A percentile compares a stretch with the other conserved stretches of the same genome.
phyloP scores from a whole-genome alignment of 2,888 invertebrate species.

The Eudemis profundana region DNA sequence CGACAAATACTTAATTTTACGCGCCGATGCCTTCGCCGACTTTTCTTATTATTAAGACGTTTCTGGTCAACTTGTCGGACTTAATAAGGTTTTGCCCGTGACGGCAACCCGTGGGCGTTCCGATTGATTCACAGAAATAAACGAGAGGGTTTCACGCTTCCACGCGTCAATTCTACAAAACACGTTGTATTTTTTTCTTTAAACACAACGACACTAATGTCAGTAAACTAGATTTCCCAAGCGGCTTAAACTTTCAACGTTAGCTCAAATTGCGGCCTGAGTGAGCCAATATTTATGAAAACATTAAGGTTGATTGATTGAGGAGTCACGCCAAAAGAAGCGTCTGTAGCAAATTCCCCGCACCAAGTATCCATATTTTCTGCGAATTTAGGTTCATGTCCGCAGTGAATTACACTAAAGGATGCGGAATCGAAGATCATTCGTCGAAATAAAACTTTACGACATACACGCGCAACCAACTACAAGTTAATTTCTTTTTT shows the following conservation, averaged over 20 bases:
- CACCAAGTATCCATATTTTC: conserved; percentile 24
- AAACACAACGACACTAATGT: conserved; percentile 19
- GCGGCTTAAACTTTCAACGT: conserved; percentile 35
- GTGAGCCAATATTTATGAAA: conserved; percentile 42
- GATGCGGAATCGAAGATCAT: not conserved
- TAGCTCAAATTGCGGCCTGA: conserved; percentile 22
- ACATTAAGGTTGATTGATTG: conserved; percentile 40
- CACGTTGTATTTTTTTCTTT: conserved; percentile 2
- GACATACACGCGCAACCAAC: not conserved
- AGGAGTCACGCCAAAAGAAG: conserved; percentile 26
- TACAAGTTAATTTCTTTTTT: not conserved
- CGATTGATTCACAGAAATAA: conserved; percentile 17
- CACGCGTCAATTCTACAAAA: conserved; percentile 8
- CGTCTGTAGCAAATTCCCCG: conserved; percentile 10
- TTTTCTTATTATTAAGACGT: conserved; percentile 31
- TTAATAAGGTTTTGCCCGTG: not conserved
- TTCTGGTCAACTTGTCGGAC: conserved; percentile 25
- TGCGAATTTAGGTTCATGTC: conserved; percentile 14
- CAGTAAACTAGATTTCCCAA: conserved; percentile 38
- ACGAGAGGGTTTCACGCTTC: conserved; percentile 15
- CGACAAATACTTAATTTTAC: conserved; percentile 52
- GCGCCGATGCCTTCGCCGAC: conserved; percentile 40
- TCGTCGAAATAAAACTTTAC: not conserved
- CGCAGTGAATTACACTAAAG: not conserved
- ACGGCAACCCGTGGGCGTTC: not conserved